Evolutionary conservation across 2,797 vertebrate genomes (phyloP).

Genomic region (Eurystomus glaucurus): DNA sequence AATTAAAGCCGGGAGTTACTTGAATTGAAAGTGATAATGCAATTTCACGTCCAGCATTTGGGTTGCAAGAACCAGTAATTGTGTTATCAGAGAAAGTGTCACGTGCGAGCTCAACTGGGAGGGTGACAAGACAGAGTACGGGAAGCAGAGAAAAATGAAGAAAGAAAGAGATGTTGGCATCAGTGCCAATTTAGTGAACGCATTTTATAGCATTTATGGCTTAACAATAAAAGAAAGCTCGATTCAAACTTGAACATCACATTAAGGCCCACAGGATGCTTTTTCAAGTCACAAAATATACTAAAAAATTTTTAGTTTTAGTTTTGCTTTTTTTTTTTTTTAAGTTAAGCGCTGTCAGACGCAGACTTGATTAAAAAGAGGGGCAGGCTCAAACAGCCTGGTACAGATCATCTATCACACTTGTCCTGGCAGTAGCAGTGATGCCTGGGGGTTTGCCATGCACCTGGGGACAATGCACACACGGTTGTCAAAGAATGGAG

Average conservation of each 20-base stretch:
- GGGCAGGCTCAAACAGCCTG: background rate
- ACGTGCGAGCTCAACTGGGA: background rate
- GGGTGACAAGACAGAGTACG: background rate
- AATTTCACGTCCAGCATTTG: slow-evolving; percentile 9
- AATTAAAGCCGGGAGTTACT: slow-evolving; percentile 11
- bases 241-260: background rate
- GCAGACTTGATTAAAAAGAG: background rate
- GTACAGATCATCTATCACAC: fast-evolving
- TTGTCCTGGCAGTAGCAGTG: background rate
- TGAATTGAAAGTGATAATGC: background rate
- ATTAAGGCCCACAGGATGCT: background rate
- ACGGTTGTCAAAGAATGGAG: background rate
- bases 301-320: background rate
- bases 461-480: fast-evolving
- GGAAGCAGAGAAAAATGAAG: background rate
- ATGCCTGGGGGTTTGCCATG: background rate
- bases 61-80: background rate
- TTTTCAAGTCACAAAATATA: background rate
- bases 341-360: background rate
- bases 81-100: background rate
- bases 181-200: background rate
- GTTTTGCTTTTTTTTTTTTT: background rate
- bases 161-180: background rate
- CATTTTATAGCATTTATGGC: background rate
- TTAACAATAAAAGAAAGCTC: background rate